These are phyloP conservation scores for Stramonita haemastoma DNA, from an alignment of 2,888 invertebrate genomes.

Conservation along the genomic window DNA sequence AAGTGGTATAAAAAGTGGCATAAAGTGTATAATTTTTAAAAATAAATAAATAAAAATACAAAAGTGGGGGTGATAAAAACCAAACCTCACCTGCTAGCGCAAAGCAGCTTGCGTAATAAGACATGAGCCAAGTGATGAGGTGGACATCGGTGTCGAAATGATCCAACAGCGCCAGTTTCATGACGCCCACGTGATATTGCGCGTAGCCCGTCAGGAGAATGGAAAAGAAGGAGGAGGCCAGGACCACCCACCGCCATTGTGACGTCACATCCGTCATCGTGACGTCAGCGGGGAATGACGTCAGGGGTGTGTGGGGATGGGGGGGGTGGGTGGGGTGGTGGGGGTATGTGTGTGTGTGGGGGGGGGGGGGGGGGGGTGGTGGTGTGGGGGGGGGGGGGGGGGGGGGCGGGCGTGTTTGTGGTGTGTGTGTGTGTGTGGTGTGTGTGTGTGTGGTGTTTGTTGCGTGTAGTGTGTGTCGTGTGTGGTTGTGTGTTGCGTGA, in stretches of 20 bases:
- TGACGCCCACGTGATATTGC: not conserved
- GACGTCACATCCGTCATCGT: not conserved
- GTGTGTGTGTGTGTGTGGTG: not conserved
- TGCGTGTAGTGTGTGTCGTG: not conserved
- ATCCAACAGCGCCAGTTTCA: constrained; percentile 1
- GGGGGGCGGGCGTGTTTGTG: not conserved
- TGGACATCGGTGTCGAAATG: not conserved
- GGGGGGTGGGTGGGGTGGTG: not conserved
- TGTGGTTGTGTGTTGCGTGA: not conserved
- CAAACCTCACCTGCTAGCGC: not conserved
- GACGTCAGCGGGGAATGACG: not conserved
- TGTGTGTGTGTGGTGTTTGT: not conserved
- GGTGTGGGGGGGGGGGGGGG: not conserved
- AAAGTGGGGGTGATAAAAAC: not conserved
- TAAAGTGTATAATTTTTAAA: no score
- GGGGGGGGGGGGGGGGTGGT: not conserved
- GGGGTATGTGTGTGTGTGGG: not conserved
- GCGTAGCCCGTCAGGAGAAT: not conserved
- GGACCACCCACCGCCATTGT: constrained; percentile 22
- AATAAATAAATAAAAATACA: no score
- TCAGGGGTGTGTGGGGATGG: not conserved
- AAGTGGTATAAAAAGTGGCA: no score
- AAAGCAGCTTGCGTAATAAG: not conserved
- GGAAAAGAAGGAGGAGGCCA: constrained; percentile 7
- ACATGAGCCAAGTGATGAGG: not conserved